Evolutionary conservation across 2,888 invertebrate species (phyloP), one percentile per base, ranked within the genome.

Genomic region (Rhagonycha lutea): DNA sequence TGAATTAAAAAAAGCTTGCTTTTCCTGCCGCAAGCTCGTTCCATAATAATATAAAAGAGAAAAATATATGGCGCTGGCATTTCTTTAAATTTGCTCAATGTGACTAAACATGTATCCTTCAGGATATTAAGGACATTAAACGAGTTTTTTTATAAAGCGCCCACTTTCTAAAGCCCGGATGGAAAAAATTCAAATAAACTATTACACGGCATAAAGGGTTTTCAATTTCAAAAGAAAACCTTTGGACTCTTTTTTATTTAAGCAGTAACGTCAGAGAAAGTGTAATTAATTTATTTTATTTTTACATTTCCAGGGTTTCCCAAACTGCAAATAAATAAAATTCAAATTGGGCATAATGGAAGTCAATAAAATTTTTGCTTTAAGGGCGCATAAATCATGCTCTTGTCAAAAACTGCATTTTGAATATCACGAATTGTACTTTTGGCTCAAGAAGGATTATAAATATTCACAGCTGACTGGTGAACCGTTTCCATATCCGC

Each of bases 391-490:
- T 47, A 47, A 47, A 47, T 47, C 47, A 47, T 47, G n/a, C n/a
- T n/a, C 7, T n/a, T 14, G 63, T 65, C 63, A 26, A 73, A 76
- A 76, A 73, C 61, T 76, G 72, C 73, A 76, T 76, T 73, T 76
- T 76, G 70, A 76, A 76, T 72, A 76, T 69, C 63, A 71, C 29
- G 74, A 69, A 69, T 70, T 65, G 72, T 61, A 67, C 71, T 74
- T 77, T 77, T 77, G 76, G 76, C 76, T 74, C 71, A 63, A 26
- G 63, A 63, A 14, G 68, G 69, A 70, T 77, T 73, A 74, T 77
- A 77, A 77, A 77, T 77, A 77, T 77, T 77, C 76, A 74, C 73
- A 74, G 71, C 69, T 60, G 72, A 72, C 69, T 70, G 73, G 63
- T 69, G 73, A 70, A 77, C 70, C 68, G 68, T 73, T 74, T 74